A percentile compares a stretch with the other conserved stretches of the same genome.
phyloP scores from a whole-genome alignment of 2,797 vertebrate genomes.

The Scleropages formosus region DNA sequence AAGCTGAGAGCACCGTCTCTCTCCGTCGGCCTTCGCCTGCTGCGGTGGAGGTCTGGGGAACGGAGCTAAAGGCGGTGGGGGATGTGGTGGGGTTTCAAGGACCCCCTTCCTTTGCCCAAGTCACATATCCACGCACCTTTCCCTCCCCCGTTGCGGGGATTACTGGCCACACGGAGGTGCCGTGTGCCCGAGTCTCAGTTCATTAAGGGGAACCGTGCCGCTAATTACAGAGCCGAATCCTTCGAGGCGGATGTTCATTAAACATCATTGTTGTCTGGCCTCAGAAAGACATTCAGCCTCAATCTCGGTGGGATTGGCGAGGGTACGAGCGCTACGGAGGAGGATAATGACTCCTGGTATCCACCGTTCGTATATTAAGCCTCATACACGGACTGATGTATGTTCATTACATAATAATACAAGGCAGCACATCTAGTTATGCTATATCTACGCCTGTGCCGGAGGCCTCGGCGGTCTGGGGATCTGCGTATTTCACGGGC shows the following conservation, averaged over 20 bases:
- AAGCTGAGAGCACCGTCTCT: neutral
- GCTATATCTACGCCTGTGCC: conserved; percentile 26
- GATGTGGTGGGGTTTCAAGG: too few species aligned
- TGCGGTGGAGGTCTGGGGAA: too few species aligned
- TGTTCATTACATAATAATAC: conserved; percentile 41
- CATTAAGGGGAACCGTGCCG: neutral
- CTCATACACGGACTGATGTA: neutral
- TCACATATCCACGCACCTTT: too few species aligned
- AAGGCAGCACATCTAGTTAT: conserved; percentile 10
- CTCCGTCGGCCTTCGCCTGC: neutral
- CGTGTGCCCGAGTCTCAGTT: neutral
- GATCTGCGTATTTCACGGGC: conserved; percentile 21
- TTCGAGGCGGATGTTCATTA: conserved; percentile 20
- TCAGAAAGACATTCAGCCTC: neutral
- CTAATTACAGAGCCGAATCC: neutral
- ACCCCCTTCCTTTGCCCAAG: too few species aligned
- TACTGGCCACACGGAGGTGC: neutral
- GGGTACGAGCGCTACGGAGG: neutral
- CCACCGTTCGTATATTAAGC: conserved; percentile 6
- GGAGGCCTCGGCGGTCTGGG: conserved; percentile 20
- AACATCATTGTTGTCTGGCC: conserved; percentile 16
- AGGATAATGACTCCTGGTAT: conserved; percentile 7
- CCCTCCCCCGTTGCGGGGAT: neutral
- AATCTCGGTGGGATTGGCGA: neutral
- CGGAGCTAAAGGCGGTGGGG: too few species aligned